phyloP scores from a whole-genome alignment of 2,797 vertebrate species.

The Pangasius larnaudii region DNA sequence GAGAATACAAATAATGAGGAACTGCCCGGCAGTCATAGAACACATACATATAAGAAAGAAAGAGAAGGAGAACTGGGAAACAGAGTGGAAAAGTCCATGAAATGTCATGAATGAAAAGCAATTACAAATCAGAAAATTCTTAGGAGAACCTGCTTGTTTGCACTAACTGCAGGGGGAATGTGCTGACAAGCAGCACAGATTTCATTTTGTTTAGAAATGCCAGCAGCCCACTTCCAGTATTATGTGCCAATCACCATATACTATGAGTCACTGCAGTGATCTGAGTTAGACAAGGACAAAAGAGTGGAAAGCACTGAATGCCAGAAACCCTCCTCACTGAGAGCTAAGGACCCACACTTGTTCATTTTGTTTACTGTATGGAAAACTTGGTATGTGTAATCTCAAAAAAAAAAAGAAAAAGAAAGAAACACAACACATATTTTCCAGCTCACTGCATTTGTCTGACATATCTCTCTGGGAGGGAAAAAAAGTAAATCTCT shows the following conservation, averaged over 20 bases:
- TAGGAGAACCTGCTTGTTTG: conserved; percentile 62
- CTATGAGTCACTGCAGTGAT: conserved; percentile 51
- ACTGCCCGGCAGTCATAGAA: conserved; percentile 76
- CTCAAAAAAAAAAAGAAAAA: conserved; percentile 43
- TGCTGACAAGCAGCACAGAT: conserved; percentile 66
- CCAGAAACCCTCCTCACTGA: conserved; percentile 35
- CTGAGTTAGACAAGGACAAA: conserved; percentile 55
- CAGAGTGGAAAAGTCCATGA: conserved; percentile 40
- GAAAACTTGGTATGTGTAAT: conserved; percentile 34
- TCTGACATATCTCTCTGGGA: conserved; percentile 46
- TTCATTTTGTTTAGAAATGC: conserved; percentile 66
- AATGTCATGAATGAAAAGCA: conserved; percentile 62
- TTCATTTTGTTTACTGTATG: conserved; percentile 32
- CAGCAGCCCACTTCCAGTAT: conserved; percentile 54
- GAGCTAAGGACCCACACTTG: conserved; percentile 6
- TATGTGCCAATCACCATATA: conserved; percentile 65
- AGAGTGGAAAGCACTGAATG: conserved; percentile 39
- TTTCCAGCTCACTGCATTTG: conserved; percentile 48
- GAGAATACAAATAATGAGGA: conserved; percentile 83
- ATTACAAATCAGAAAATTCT: conserved; percentile 76
- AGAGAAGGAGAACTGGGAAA: conserved; percentile 50
- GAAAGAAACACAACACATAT: conserved; percentile 44
- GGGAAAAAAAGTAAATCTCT: conserved; percentile 40
- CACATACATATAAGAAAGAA: conserved; percentile 65
- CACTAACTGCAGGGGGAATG: conserved; percentile 46